Evolutionary conservation across 2,888 invertebrate species (phyloP), one percentile per base, ranked within the genome.

Genomic region (Charanyca ferruginea): DNA sequence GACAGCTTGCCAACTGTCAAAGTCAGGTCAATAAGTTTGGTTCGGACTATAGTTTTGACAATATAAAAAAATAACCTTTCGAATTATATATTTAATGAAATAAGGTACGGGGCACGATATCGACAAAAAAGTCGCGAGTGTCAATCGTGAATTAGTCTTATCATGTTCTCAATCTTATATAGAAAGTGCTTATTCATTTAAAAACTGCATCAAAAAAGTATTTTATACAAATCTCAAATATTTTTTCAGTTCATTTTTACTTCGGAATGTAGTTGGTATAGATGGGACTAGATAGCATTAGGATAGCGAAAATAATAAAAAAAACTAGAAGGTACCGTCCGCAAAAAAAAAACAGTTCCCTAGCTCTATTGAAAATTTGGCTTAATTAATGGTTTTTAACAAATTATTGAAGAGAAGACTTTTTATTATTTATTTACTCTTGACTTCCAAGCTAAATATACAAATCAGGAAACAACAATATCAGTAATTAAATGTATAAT

Each of bases 191-290:
- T 67, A 61, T 77, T 53, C 7, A 49, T 67, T 52, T 60, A 66
- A 66, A 72, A 73, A 83, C 65, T 65, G 54, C 61, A 66, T 73
- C 64, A 69, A 79, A 75, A 77, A 72, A 66, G 53, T 78, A 62
- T 69, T 79, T 54, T 62, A 65, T 69, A 62, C 41, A 66, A 75
- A 76, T 79, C 76, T 79, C 79, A 68, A 44, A 51, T 18, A 4
- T 28, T 8, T 41, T 8, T 41, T 81, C 76, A 77, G 75, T 77
- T 63, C 81, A 69, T 81, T 73, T 62, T 68, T 65, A 65, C 80
- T 69, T 49, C 53, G 79, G 79, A 79, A 79, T 79, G 77, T 79
- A 0, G 11, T 5, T 25, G 0, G 23, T 53, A 58, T 58, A 53
- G 41, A 6, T 51, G 49, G 48, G 35, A 59, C 44, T 60, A 65